These are phyloP conservation scores for Lepidostoma basale DNA, from an alignment of 1,140 invertebrate genomes.

Conservation along the genomic window DNA sequence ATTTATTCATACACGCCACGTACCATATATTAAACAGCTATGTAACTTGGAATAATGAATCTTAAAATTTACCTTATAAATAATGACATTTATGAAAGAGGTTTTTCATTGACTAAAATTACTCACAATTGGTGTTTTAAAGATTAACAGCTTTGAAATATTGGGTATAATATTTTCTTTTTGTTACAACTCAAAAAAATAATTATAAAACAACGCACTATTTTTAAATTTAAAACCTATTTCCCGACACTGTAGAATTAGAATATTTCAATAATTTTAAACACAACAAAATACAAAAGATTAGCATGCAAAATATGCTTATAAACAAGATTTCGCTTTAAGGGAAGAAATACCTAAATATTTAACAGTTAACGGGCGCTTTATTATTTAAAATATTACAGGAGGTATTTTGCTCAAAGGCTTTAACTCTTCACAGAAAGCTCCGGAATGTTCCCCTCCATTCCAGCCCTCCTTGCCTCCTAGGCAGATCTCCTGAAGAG, in stretches of 20 bases:
- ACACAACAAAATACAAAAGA: background rate
- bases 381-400: conserved; percentile 33
- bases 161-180: no score
- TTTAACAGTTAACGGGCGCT: conserved; percentile 18
- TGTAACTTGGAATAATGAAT: no score
- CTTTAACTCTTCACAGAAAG: conserved; percentile 19
- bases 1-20: no score
- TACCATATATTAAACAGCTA: no score
- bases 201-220: background rate
- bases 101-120: no score
- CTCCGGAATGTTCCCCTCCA: conserved; percentile 26
- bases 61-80: no score
- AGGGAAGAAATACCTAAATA: conserved; percentile 3
- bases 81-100: no score
- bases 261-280: background rate
- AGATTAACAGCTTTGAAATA: no score
- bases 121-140: no score
- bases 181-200: no score
- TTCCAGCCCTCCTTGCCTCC: background rate
- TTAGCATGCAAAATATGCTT: background rate
- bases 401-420: conserved; percentile 27
- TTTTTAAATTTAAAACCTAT: background rate
- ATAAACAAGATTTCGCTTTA: background rate
- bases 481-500: conserved; percentile 30
- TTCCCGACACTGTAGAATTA: background rate